Conservation (phyloP, 2,888 invertebrate genomes). For the Agriopis leucophaearia region DNA sequence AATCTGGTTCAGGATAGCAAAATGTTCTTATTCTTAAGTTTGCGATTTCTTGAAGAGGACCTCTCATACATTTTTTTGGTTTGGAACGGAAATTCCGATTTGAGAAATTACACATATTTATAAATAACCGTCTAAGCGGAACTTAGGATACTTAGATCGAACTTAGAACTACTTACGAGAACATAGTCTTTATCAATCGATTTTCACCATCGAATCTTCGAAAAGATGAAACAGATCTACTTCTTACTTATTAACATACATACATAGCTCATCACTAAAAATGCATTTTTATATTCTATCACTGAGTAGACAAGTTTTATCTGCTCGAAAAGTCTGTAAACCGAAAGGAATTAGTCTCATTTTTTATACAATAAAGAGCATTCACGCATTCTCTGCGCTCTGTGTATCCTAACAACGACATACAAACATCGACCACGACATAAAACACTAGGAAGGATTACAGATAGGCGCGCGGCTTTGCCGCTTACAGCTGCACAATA, state of each 20-base stretch:
- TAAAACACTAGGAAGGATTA: conserved; percentile 82
- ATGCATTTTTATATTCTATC: conserved; percentile 84
- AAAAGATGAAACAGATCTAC: conserved; percentile 86
- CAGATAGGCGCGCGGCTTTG: conserved; percentile 77
- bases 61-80: conserved; percentile 73
- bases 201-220: conserved; percentile 82
- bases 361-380: conserved; percentile 57
- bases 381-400: conserved; percentile 51
- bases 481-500: conserved; percentile 82
- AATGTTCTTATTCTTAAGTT: conserved; percentile 58
- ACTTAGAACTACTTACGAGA: conserved; percentile 76
- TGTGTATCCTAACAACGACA: conserved; percentile 59
- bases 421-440: conserved; percentile 70
- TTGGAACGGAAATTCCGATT: conserved; percentile 77
- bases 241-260: conserved; percentile 77
- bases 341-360: conserved; percentile 78
- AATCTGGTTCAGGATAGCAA: conserved; percentile 60
- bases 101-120: conserved; percentile 81
- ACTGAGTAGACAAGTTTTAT: conserved; percentile 84
- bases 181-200: conserved; percentile 85
- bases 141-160: conserved; percentile 78
- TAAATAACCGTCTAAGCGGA: conserved; percentile 82
- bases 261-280: conserved; percentile 84
- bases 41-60: conserved; percentile 73
- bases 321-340: conserved; percentile 84